Evolutionary conservation across 2,888 invertebrate genomes (phyloP).

Genomic region (Agrochola lychnidis): DNA sequence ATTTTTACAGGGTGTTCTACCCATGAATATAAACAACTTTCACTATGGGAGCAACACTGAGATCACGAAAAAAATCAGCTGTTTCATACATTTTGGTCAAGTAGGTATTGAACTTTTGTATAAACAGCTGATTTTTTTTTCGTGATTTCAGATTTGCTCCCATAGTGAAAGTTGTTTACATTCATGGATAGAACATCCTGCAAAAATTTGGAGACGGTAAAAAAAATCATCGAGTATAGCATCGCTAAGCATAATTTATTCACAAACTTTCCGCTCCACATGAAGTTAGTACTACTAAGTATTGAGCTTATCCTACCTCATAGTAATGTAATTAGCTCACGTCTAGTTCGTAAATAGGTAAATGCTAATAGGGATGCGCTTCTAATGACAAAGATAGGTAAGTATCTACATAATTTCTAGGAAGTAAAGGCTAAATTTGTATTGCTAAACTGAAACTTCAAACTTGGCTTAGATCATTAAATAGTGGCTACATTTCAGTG

Average conservation of each 20-base stretch:
- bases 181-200: too few species aligned
- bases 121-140: too few species aligned
- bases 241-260: not conserved
- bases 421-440: not conserved
- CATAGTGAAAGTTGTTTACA: too few species aligned
- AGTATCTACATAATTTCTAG: not conserved
- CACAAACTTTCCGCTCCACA: conserved; percentile 9
- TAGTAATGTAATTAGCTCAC: conserved; percentile 31
- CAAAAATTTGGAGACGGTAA: too few species aligned
- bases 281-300: conserved; percentile 11
- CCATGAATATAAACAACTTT: too few species aligned
- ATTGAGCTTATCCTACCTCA: conserved; percentile 7
- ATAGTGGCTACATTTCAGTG: not conserved
- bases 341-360: conserved; percentile 20
- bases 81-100: too few species aligned
- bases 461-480: not conserved
- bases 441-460: not conserved
- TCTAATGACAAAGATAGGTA: conserved; percentile 3
- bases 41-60: too few species aligned
- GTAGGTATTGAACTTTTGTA: too few species aligned
- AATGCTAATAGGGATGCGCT: conserved; percentile 10
- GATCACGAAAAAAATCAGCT: too few species aligned
- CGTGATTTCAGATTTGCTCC: too few species aligned
- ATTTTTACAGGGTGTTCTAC: too few species aligned
- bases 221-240: too few species aligned